Conservation (phyloP, 2,888 invertebrate species). For the Archips xylosteana region DNA sequence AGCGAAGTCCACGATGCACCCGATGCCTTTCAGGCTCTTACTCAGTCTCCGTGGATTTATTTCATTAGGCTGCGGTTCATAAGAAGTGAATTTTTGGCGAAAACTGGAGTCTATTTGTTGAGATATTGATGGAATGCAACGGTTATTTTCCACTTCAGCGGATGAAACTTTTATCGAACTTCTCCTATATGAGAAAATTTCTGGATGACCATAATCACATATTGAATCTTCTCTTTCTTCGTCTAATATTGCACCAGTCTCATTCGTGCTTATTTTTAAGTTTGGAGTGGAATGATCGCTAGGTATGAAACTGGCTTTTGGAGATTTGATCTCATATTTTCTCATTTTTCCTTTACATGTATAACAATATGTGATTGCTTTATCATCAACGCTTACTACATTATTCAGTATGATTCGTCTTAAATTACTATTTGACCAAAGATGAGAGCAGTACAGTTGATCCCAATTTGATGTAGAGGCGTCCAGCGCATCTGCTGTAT, state of each 20-base stretch:
- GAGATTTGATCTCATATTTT: conserved; percentile 73
- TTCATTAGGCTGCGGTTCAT: conserved; percentile 65
- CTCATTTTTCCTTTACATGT: conserved; percentile 78
- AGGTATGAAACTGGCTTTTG: conserved; percentile 65
- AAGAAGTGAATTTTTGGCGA: conserved; percentile 73
- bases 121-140: conserved; percentile 77
- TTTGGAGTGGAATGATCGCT: conserved; percentile 76
- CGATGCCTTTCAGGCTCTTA: conserved; percentile 78
- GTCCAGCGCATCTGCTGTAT: conserved; percentile 57
- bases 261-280: conserved; percentile 48
- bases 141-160: conserved; percentile 55
- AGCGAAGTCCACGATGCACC: conserved; percentile 78
- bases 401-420: conserved; percentile 68
- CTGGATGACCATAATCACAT: conserved; percentile 52
- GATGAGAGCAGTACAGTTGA: conserved; percentile 73
- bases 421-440: conserved; percentile 73
- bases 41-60: conserved; percentile 69
- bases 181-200: conserved; percentile 51
- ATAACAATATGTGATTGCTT: conserved; percentile 72
- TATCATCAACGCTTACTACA: conserved; percentile 61
- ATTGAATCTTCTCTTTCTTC: conserved; percentile 52
- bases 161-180: conserved; percentile 51
- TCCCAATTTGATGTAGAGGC: conserved; percentile 68
- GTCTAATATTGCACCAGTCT: conserved; percentile 44
- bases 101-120: conserved; percentile 73